A percentile compares a stretch with the other conserved stretches of the same genome.
These are phyloP conservation scores for Phalacrocorax brasilianus DNA, from an alignment of 2,113 vertebrate genomes.

Conservation along the genomic window DNA sequence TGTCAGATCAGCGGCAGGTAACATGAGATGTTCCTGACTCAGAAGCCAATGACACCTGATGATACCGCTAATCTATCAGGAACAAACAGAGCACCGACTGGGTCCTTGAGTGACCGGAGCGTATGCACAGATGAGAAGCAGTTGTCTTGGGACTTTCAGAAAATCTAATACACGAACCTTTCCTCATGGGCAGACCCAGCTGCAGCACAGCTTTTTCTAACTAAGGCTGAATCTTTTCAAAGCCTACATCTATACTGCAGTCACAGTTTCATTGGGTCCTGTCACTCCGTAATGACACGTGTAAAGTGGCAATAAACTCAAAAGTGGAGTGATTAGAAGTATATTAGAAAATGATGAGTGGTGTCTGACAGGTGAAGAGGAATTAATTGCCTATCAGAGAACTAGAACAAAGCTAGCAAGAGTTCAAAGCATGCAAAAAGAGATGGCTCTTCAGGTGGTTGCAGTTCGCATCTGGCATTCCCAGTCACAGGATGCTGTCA, in stretches of 20 bases:
- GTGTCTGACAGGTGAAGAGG: conserved; percentile 15
- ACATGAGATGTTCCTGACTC: not conserved
- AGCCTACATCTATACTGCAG: not conserved
- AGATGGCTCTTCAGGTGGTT: not conserved
- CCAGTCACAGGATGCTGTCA: not conserved
- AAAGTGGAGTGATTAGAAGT: not conserved
- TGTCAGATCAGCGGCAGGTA: conserved; percentile 2
- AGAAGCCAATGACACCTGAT: not conserved
- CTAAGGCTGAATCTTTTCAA: not conserved
- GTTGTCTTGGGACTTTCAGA: not conserved
- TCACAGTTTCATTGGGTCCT: not conserved
- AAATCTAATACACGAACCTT: not conserved
- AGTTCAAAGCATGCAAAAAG: not conserved
- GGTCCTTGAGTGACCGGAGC: not conserved
- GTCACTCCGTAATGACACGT: not conserved
- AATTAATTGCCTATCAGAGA: conserved; percentile 5
- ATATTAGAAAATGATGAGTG: conserved; percentile 18
- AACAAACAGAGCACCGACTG: not conserved
- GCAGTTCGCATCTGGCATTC: not conserved
- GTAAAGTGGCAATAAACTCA: conserved; percentile 12
- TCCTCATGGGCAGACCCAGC: not conserved
- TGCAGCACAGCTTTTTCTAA: not conserved
- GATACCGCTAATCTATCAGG: not conserved
- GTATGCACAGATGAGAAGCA: not conserved
- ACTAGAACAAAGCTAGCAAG: not conserved